A percentile compares a stretch with the other conserved stretches of the same genome.
Conservation (phyloP, 2,113 vertebrate species). For the Oxygymnocypris stewartii region DNA sequence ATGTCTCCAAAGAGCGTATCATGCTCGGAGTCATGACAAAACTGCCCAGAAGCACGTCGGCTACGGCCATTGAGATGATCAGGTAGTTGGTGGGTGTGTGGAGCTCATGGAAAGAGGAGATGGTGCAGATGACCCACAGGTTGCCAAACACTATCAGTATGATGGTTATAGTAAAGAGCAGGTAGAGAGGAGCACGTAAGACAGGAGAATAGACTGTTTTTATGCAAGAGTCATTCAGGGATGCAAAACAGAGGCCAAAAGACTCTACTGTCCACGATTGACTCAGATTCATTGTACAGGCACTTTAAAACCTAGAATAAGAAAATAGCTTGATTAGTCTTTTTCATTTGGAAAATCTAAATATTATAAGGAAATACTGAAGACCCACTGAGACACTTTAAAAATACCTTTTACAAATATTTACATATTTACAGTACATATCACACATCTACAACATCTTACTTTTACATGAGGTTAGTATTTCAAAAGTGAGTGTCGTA, state of each 20-base stretch:
- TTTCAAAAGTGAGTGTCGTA: background rate
- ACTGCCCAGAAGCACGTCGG: constrained; percentile 77
- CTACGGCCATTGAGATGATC: constrained; percentile 78
- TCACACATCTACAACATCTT: background rate
- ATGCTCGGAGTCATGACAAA: constrained; percentile 84
- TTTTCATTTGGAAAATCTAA: background rate
- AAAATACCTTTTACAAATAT: background rate
- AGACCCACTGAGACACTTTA: background rate
- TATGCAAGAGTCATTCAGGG: constrained; percentile 74
- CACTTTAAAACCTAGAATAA: background rate
- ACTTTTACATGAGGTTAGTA: background rate
- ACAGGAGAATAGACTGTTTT: constrained; percentile 69
- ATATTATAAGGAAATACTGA: background rate
- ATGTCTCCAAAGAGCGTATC: constrained; percentile 79
- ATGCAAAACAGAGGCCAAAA: constrained; percentile 66
- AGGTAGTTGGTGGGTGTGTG: constrained; percentile 79
- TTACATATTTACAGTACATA: background rate
- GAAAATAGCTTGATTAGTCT: background rate
- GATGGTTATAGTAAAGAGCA: constrained; percentile 72
- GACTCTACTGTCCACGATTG: constrained; percentile 4
- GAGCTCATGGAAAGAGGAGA: constrained; percentile 79
- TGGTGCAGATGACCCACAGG: constrained; percentile 78
- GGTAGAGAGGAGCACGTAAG: constrained; percentile 70
- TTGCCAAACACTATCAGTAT: constrained; percentile 79
- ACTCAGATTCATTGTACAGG: constrained; percentile 28